Evolutionary conservation across 2,113 vertebrate genomes (phyloP).

Genomic region (Xenopus laevis): DNA sequence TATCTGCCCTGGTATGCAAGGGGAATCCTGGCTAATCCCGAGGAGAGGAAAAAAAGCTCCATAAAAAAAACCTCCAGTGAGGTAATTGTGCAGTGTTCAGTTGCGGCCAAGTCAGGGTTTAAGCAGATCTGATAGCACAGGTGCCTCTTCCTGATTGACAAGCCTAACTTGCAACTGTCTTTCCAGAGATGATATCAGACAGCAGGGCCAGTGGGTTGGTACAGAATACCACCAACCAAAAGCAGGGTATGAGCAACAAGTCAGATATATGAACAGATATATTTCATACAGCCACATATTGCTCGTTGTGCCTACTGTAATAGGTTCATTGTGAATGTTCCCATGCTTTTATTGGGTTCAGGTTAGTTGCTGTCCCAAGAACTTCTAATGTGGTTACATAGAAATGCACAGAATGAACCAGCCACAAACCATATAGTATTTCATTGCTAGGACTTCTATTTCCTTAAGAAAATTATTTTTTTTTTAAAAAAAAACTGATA

Average conservation of each 20-base stretch:
- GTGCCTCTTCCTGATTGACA: conserved; percentile 29
- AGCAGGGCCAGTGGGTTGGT: conserved; percentile 11
- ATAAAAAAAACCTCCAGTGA: conserved; percentile 26
- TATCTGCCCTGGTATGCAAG: conserved; percentile 6
- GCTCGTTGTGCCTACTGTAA: no score
- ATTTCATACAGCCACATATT: no score
- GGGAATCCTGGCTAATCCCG: conserved; percentile 32
- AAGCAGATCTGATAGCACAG: conserved; percentile 38
- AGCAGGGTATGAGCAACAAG: background rate
- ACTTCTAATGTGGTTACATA: no score
- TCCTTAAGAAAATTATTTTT: no score
- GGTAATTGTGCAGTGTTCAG: conserved; percentile 29
- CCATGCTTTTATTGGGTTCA: no score
- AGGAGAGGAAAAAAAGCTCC: conserved; percentile 15
- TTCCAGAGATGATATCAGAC: conserved; percentile 35
- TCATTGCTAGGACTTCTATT: no score
- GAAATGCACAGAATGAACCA: no score
- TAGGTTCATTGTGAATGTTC: no score
- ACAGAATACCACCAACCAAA: background rate
- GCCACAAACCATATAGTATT: no score
- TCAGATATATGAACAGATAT: background rate
- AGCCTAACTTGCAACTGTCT: conserved; percentile 30
- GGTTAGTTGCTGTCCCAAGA: no score
- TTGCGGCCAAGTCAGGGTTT: conserved; percentile 39
- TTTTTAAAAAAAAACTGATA: no score